phyloP scores from a whole-genome alignment of 92 coral and sea anemone genomes.

The Palythoa caribaeorum region DNA sequence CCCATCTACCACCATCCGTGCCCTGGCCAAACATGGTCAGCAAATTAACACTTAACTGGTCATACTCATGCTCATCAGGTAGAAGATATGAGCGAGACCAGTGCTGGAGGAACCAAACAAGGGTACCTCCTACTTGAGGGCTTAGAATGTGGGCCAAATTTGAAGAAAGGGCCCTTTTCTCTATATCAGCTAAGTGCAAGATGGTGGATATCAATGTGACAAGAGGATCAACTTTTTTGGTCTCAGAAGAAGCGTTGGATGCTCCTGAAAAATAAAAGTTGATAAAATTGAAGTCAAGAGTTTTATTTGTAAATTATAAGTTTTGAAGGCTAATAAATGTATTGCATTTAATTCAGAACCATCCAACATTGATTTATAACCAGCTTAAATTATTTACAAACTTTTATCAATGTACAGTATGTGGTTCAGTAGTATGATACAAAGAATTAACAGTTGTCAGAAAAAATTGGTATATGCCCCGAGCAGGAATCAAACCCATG shows the following conservation, averaged over 20 bases:
- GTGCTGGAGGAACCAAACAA: constrained; percentile 92
- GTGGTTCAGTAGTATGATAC: no score
- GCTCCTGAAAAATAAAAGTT: constrained; percentile 48
- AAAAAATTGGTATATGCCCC: no score
- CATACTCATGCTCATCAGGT: constrained; percentile 91
- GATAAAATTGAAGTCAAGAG: background rate
- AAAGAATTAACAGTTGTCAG: no score
- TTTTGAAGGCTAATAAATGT: no score
- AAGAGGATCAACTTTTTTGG: constrained; percentile 78
- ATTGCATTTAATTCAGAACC: no score
- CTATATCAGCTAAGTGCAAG: constrained; percentile 79
- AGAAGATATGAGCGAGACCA: constrained; percentile 87
- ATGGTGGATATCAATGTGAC: constrained; percentile 77
- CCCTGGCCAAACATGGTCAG: constrained; percentile 81
- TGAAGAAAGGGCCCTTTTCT: constrained; percentile 80
- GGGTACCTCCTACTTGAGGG: constrained; percentile 95
- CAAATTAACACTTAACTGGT: constrained; percentile 79
- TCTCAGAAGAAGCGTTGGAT: constrained; percentile 48
- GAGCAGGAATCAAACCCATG: no score
- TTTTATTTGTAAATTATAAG: no score
- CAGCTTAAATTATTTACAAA: no score
- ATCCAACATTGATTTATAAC: no score
- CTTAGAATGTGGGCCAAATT: constrained; percentile 81
- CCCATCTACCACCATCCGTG: constrained; percentile 89
- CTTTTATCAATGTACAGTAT: no score